A percentile compares a stretch with the other conserved stretches of the same genome.
phyloP scores from a whole-genome alignment of 2,888 invertebrate species.

The Calliopum simillimum region DNA sequence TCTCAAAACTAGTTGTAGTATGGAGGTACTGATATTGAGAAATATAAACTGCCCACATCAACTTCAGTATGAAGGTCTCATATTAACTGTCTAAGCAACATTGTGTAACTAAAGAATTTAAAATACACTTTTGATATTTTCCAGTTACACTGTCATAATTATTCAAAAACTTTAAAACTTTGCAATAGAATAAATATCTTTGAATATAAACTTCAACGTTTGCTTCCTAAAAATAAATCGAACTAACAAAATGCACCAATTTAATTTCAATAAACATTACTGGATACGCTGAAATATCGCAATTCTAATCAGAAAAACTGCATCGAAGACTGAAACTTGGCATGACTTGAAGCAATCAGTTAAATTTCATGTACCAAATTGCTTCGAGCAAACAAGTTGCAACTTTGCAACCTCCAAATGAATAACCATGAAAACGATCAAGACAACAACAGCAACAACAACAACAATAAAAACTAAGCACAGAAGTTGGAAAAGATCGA shows the following conservation, averaged over 20 bases:
- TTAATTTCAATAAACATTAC: slow-evolving; percentile 27
- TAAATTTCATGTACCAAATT: slow-evolving; percentile 6
- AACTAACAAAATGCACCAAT: slow-evolving; percentile 17
- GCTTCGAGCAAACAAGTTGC: slow-evolving; percentile 12
- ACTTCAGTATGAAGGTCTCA: too few relatives aligned
- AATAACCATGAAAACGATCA: slow-evolving; percentile 22
- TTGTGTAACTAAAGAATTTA: too few relatives aligned
- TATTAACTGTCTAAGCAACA: too few relatives aligned
- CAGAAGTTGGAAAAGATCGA: slow-evolving; percentile 30
- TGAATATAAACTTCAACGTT: too few relatives aligned
- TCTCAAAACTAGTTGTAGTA: too few relatives aligned
- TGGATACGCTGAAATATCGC: slow-evolving; percentile 5
- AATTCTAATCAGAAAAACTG: slow-evolving; percentile 1
- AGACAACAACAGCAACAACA: slow-evolving; percentile 10
- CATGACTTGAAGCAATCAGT: slow-evolving; percentile 28
- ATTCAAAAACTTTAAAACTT: too few relatives aligned
- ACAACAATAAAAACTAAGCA: neutral
- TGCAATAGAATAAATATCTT: too few relatives aligned
- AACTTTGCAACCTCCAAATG: slow-evolving; percentile 1
- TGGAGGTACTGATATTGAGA: too few relatives aligned
- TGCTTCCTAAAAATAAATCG: too few relatives aligned
- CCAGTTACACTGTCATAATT: too few relatives aligned
- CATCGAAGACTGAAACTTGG: slow-evolving; percentile 9
- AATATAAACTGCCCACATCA: too few relatives aligned
- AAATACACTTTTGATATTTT: too few relatives aligned